Percentiles rank a stretch among this genome's conserved stretches.
Conservation (phyloP, 2,888 invertebrate species). For the Marronus borbonicus region DNA sequence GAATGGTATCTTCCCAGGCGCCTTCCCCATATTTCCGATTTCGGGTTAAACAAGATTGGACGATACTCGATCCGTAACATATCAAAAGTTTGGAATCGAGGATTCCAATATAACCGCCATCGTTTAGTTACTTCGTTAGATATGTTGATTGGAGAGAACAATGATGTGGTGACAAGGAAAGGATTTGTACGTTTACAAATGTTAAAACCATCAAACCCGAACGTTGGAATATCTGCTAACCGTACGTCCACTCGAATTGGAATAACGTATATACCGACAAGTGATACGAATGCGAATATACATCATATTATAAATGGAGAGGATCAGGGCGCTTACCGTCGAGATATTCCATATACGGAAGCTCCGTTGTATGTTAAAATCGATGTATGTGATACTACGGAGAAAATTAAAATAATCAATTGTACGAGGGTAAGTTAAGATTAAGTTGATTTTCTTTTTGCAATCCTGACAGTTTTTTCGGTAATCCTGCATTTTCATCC, state of each 20-base stretch:
- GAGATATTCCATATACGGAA: slow-evolving; percentile 87
- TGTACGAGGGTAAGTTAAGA: slow-evolving; percentile 84
- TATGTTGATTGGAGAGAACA: slow-evolving; percentile 70
- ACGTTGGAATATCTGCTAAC: slow-evolving; percentile 81
- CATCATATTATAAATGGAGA: slow-evolving; percentile 97
- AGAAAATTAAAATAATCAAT: slow-evolving; percentile 94
- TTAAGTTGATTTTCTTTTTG: slow-evolving; percentile 51
- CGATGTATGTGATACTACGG: slow-evolving; percentile 97
- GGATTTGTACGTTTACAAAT: slow-evolving; percentile 81
- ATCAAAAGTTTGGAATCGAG: slow-evolving; percentile 84
- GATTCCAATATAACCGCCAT: slow-evolving; percentile 64
- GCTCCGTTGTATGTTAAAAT: slow-evolving; percentile 93
- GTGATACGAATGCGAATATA: slow-evolving; percentile 87
- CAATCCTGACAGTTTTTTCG: too few species aligned
- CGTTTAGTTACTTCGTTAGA: slow-evolving; percentile 52
- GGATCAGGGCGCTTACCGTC: slow-evolving; percentile 91
- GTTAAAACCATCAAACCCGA: slow-evolving; percentile 77
- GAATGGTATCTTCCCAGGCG: slow-evolving; percentile 84
- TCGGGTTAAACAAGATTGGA: slow-evolving; percentile 82
- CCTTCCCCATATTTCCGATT: slow-evolving; percentile 84
- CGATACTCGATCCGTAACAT: slow-evolving; percentile 96
- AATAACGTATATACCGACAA: slow-evolving; percentile 88
- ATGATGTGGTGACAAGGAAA: slow-evolving; percentile 79
- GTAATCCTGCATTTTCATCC: too few species aligned
- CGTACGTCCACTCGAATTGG: slow-evolving; percentile 93